Evolutionary conservation across 2,888 invertebrate genomes (phyloP), one percentile per base, ranked within the genome.

Genomic region (Drosophila monieri): DNA sequence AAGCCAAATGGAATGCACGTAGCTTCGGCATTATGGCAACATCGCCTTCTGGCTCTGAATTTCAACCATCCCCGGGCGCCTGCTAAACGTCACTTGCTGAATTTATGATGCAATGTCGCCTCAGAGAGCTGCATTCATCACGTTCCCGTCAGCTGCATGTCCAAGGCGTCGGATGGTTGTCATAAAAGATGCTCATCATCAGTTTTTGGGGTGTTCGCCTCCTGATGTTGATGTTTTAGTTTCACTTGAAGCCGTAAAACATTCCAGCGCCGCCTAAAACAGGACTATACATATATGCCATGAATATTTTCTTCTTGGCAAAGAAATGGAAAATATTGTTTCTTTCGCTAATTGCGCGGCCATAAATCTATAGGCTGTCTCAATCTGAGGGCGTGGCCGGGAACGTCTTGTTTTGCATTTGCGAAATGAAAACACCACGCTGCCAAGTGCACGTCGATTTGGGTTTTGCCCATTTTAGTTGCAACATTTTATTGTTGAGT

Each of bases 401-500:
- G 65, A 73, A 56, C 62, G 67, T 85, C 85, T 83, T 87, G 88
- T 83, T 83, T 85, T 87, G 87, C 81, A 81, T 87, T 81, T 87
- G 72, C 81, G 71, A 85, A 81, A 85, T 81, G 87, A 80, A 81
- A 85, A 80, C 80, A 76, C 74, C 74, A 18, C 14, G 79, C 48
- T 66, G 67, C 66, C 67, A 66, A 67, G 47, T 67, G 47, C 66
- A 71, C 70, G 74, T 69, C 74, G 62, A 64, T 86, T 68, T 35
- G 23, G 23, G 14, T 21, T 59, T 44, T 37, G 60, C 35, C 60
- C 39, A 37, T 60, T 86, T 85, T 86, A 87, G 81, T 88, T 87
- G 85, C 81, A 86, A 87, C 88, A 85, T 86, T 86, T 88, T 87
- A 86, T 88, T 87, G 88, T 78, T 76, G 80, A 72, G 73, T 86